Percentiles rank a stretch among this genome's conserved stretches.
Conservation (phyloP, 2,797 vertebrate genomes). For the Todus mexicanus region DNA sequence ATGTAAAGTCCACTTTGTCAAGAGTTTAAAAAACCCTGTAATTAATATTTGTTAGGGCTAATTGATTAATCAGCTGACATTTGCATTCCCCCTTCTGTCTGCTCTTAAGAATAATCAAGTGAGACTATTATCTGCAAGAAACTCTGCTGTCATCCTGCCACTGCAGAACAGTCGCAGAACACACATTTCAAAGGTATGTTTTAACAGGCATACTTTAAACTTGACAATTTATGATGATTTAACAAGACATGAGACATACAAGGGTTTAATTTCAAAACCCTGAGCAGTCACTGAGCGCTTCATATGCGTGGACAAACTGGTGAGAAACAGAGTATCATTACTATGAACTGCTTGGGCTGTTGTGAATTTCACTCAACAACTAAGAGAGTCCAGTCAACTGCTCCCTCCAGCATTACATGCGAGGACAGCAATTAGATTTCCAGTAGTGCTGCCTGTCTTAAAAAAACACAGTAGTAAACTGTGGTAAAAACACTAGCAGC, state of each 20-base stretch:
- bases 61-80: background rate
- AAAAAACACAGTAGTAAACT: background rate
- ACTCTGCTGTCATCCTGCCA: background rate
- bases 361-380: background rate
- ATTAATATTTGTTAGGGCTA: background rate
- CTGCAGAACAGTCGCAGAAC: background rate
- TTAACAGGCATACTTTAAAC: background rate
- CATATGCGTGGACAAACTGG: background rate
- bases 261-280: background rate
- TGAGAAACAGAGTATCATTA: background rate
- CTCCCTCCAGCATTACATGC: background rate
- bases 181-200: background rate
- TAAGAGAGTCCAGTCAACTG: background rate
- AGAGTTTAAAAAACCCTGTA: background rate
- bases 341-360: background rate
- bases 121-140: background rate
- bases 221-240: background rate
- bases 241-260: background rate
- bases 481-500: background rate
- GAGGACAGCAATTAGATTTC: background rate
- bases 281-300: background rate
- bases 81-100: background rate
- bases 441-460: background rate
- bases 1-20: background rate
- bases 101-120: background rate